phyloP scores from a whole-genome alignment of 2,113 vertebrate species.

The Leucosticte australis region DNA sequence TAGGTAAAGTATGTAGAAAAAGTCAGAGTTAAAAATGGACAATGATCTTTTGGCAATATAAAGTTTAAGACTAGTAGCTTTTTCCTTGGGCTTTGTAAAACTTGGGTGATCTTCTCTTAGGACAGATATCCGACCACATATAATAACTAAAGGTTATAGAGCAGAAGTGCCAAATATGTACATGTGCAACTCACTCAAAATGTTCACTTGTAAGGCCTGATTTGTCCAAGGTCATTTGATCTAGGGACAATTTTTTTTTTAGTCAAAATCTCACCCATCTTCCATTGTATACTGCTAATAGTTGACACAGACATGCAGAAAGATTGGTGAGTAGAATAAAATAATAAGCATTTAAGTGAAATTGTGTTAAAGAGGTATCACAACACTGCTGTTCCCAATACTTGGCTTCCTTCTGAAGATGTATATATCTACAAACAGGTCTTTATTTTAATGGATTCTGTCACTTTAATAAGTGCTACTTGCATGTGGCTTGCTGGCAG shows the following conservation, averaged over 20 bases:
- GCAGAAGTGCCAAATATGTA: background rate
- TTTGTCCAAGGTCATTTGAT: background rate
- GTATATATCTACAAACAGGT: background rate
- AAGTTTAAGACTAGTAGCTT: background rate
- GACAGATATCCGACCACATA: background rate
- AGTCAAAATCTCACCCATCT: background rate
- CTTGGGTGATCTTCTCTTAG: background rate
- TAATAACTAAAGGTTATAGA: background rate
- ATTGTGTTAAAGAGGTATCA: background rate
- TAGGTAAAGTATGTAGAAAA: background rate
- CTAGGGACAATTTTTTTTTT: background rate
- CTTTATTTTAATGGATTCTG: background rate
- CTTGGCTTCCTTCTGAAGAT: background rate
- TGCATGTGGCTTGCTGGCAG: background rate
- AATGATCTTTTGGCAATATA: background rate
- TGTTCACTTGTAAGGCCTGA: background rate
- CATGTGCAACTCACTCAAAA: background rate
- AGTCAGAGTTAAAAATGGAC: background rate
- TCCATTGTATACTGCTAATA: background rate
- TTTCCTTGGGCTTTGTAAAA: background rate
- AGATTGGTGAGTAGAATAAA: background rate
- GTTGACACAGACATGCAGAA: background rate
- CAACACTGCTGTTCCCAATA: background rate
- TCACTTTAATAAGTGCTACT: background rate
- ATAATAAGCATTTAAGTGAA: background rate